Conservation (phyloP, 2,888 invertebrate genomes). For the Megaustenia siamemsis region DNA sequence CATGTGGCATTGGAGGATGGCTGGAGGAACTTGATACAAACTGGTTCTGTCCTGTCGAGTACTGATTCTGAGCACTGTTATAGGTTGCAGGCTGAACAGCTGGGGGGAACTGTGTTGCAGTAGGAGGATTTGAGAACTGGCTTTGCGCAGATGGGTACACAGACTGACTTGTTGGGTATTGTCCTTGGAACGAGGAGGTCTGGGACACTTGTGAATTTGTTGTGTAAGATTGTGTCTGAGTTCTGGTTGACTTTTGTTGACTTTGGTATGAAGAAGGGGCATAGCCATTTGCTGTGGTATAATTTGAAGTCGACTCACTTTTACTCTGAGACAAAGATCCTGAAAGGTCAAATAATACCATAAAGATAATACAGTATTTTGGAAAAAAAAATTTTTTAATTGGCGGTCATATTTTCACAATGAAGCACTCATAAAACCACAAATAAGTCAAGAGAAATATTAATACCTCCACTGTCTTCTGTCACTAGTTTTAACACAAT, state of each 20-base stretch:
- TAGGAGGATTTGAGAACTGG: conserved; percentile 57
- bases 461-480: too few relatives aligned
- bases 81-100: conserved; percentile 50
- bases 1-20: conserved; percentile 40
- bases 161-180: conserved; percentile 54
- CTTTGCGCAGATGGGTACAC: conserved; percentile 47
- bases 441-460: too few relatives aligned
- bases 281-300: conserved; percentile 60
- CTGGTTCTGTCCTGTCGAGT: conserved; percentile 61
- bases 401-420: too few relatives aligned
- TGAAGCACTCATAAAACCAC: too few relatives aligned
- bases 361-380: too few relatives aligned
- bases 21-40: conserved; percentile 38
- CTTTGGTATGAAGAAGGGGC: conserved; percentile 58
- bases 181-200: conserved; percentile 52
- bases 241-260: conserved; percentile 55
- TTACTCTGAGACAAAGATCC: conserved; percentile 63
- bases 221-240: conserved; percentile 57
- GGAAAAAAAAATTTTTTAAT: too few relatives aligned
- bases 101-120: conserved; percentile 40
- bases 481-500: too few relatives aligned
- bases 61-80: conserved; percentile 60
- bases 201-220: conserved; percentile 54
- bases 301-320: conserved; percentile 58
- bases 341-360: conserved; percentile 50